phyloP scores from a whole-genome alignment of 1,140 invertebrate genomes.

The Orius insidiosus region DNA sequence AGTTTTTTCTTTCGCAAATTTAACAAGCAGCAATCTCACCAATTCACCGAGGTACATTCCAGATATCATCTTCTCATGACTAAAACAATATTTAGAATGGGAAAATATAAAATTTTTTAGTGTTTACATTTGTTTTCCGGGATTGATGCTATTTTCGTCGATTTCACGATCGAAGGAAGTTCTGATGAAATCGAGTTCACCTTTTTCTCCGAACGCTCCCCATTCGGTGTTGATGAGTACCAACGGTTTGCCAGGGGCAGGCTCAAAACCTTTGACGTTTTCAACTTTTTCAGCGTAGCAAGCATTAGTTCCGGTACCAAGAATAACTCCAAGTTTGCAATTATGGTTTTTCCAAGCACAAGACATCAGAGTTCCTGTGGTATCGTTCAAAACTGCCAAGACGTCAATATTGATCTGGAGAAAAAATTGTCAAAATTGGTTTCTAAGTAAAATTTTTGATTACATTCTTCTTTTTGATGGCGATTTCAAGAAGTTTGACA shows the following conservation, averaged over 20 bases:
- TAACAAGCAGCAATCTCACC: conserved; percentile 54
- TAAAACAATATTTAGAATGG: conserved; percentile 23
- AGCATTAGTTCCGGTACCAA: conserved; percentile 93
- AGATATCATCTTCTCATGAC: conserved; percentile 80
- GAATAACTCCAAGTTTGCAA: conserved; percentile 79
- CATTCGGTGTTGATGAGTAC: conserved; percentile 92
- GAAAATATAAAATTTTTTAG: conserved; percentile 11
- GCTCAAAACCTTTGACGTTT: conserved; percentile 49
- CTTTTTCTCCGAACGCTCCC: conserved; percentile 91
- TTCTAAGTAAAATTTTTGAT: conserved; percentile 18
- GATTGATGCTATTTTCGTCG: conserved; percentile 63
- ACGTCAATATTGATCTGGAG: conserved; percentile 85
- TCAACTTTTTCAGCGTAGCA: conserved; percentile 85
- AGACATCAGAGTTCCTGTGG: conserved; percentile 93
- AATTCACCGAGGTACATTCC: conserved; percentile 87
- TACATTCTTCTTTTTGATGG: conserved; percentile 55
- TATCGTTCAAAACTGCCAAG: conserved; percentile 91
- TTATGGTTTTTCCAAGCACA: conserved; percentile 83
- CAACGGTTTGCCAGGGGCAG: conserved; percentile 43
- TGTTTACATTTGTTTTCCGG: conserved; percentile 61
- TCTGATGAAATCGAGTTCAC: conserved; percentile 65
- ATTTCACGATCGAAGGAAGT: conserved; percentile 79
- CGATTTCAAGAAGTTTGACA: conserved; percentile 61
- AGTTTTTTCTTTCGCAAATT: conserved; percentile 54
- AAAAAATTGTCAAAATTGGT: conserved; percentile 25